These are phyloP conservation scores for Corythucha ciliata DNA, from an alignment of 2,888 invertebrate species.

Conservation along the genomic window DNA sequence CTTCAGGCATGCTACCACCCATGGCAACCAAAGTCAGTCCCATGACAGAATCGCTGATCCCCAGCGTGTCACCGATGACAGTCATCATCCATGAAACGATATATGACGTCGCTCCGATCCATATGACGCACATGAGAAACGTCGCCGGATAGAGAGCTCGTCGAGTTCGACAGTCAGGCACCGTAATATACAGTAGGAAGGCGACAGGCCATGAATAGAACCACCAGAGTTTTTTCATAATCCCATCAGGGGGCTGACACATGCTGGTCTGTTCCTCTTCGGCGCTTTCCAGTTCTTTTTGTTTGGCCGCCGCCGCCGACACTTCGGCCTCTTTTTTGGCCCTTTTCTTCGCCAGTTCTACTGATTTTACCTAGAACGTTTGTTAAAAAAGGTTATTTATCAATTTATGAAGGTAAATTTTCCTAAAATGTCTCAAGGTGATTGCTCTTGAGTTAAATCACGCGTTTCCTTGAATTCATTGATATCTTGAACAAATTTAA, in stretches of 20 bases:
- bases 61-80: constrained; percentile 67
- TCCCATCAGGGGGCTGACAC: constrained; percentile 20
- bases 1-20: constrained; percentile 81
- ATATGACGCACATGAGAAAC: constrained; percentile 76
- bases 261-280: constrained; percentile 18
- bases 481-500: too few relatives aligned
- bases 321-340: constrained; percentile 20
- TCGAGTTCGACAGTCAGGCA: constrained; percentile 64
- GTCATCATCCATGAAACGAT: constrained; percentile 88
- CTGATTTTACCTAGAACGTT: constrained; percentile 20
- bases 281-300: constrained; percentile 10
- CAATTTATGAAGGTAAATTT: too few relatives aligned
- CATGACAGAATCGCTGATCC: constrained; percentile 79
- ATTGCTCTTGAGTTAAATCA: too few relatives aligned
- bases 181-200: constrained; percentile 57
- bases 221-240: constrained; percentile 52
- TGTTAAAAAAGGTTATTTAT: background rate
- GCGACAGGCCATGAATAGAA: constrained; percentile 65
- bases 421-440: too few relatives aligned
- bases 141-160: constrained; percentile 59
- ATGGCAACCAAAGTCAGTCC: constrained; percentile 85
- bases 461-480: too few relatives aligned
- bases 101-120: constrained; percentile 78
- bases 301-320: constrained; percentile 7
- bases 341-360: constrained; percentile 18